Evolutionary conservation across 1,140 invertebrate species (phyloP), one percentile per base, ranked within the genome.

Genomic region (Sarcophaga bullata): DNA sequence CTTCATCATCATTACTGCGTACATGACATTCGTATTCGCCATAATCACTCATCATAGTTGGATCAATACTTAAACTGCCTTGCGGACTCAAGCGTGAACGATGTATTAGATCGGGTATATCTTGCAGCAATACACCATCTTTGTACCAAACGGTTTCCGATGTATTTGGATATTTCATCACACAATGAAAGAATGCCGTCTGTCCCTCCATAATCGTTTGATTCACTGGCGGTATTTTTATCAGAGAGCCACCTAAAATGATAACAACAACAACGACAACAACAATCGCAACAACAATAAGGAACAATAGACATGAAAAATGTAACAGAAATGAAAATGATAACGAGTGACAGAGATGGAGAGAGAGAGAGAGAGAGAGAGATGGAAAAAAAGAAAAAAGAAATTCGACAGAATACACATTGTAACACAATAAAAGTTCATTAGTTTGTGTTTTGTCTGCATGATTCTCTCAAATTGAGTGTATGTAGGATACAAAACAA

Each of bases 21-120:
- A 98, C 96, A 85, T 95, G 93, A 89, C 98, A 99, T 81, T 94
- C 95, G 91, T 97, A 99, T 90, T 95, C 94, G 48, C 97, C 98
- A 83, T 94, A 93, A 89, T 99, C 97, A 49, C 94, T 93, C 91
- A 96, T 95, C 81, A 93, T 91, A 4, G 96, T 94, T 73, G 93
- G 93, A 83, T 93, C 93, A 83, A 98, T 95, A 73, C 93, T 93
- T 9, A 98, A 91, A 19, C 95, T 95, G 58, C 96, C 96, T 87
- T 95, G 94, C 50, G 90, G 91, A 73, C 91, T 90, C 37, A 94
- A 90, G 62, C 91, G 91, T 4, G 92, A 91, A 82, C 96, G 92
- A 46, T 91, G 91, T 81, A 91, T 91, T 68, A 97, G 90, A 86
- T 95, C 94, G 84, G 93, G 89, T 50, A 95, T 90, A 84, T 93